Base-by-base conservation (phyloP, 1,140 invertebrate genomes). In the Cydia strobilella region DNA sequence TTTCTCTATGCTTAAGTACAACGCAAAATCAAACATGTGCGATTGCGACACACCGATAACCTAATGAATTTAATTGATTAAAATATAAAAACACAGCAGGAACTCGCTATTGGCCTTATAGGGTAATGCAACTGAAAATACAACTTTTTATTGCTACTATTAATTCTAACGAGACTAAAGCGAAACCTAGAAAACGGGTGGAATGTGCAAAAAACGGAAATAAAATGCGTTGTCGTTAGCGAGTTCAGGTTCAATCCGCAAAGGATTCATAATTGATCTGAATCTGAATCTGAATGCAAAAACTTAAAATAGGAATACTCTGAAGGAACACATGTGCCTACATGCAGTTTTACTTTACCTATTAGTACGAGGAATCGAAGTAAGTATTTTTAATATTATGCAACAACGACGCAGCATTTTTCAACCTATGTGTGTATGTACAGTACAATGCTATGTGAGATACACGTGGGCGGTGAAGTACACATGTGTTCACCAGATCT, bases 171-270 rank as follows among this genome's bases (percentile, higher is more conserved):
- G 51, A 54, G 51, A 59, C n/a, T 51, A n/a, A 51, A 10, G n/a
- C 54, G 54, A 23, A 23, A 10, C 54, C 18, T 23, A 27, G 10
- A 15, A 27, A 65, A 10, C 63, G 27, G 6, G 20, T 20, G 31
- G 18, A 35, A 35, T 1, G n/a, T 39, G 65, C 65, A 69, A 35
- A 31, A 18, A 31, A 66, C 27, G 27, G 27, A 66, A 66, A 66
- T 35, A 69, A 69, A 69, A 23, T 23, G 18, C 5, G 23, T 69
- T 69, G 35, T 69, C 65, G 65, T 42, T 39, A 69, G n/a, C 27
- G 31, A 69, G n/a, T 69, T 69, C 1, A 66, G 13, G 31, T 66
- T 31, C 5, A n/a, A 18, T 35, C 9, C 31, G 9, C 65, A 13
- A 69, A 35, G n/a, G 35, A 6, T 39, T 23, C 54, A 59, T 59